Evolutionary conservation across 2,113 vertebrate species (phyloP), one percentile per base, ranked within the genome.

Genomic region (Chroicocephalus ridibundus): DNA sequence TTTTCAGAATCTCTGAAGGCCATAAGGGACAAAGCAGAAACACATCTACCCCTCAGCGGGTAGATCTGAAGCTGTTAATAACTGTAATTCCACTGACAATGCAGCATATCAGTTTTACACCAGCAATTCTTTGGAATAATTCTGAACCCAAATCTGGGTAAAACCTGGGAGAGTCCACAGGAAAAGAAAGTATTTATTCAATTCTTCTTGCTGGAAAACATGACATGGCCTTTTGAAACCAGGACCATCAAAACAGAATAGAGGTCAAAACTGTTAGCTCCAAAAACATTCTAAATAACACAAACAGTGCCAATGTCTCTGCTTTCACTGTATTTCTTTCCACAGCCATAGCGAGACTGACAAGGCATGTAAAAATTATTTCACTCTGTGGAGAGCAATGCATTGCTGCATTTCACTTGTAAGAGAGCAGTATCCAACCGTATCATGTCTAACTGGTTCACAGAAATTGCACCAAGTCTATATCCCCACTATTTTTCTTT

Each of bases 241-340:
- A 32, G 68, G 51, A 93, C 70, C 91, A 86, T 87, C 78, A 85
- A 93, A 96, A 94, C 64, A 95, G 74, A 90, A 87, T 11, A 72
- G 80, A 93, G 88, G 96, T 96, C 91, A 95, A 88, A 85, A 77
- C 85, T 79, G 88, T 93, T 97, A 94, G 87, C 95, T 96, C 81
- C 85, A 93, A 97, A 96, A 97, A 95, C 92, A 96, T 95, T 93
- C 80, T 83, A 84, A 87, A 86, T 92, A 93, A 91, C 68, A 94
- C 82, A 94, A 97, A 96, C 79, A 96, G 87, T 13, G 52, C 78
- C 82, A 91, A 71, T 34, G 83, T 96, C 91, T 95, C 85, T 86
- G 88, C 96, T 91, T 90, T 85, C 90, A 90, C 84, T 96, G 93
- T 97, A 97, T 97, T 97, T 97, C 97, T 96, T 96, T 96, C 94